Conservation (phyloP, 1,140 invertebrate species). For the Sitobion miscanthi region DNA sequence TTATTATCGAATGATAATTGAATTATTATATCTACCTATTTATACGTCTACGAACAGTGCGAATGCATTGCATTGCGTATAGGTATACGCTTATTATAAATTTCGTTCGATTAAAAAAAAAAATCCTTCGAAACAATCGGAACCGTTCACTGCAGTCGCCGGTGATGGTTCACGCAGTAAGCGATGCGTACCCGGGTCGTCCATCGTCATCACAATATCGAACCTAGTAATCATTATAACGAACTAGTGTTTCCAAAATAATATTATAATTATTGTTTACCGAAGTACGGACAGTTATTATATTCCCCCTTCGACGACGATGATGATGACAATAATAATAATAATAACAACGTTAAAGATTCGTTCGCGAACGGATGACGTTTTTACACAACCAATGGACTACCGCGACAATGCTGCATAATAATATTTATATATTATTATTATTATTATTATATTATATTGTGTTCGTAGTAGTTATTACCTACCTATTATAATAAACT, state of each 20-base stretch:
- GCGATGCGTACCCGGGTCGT: neutral
- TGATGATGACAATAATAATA: no score
- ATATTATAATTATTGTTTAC: neutral
- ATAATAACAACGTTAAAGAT: neutral
- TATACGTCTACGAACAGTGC: neutral
- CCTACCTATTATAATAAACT: neutral
- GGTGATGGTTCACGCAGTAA: neutral
- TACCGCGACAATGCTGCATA: neutral
- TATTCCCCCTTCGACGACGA: neutral
- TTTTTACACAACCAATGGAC: neutral
- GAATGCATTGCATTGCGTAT: no score
- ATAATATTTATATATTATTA: no score
- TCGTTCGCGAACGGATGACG: neutral
- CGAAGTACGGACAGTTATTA: neutral
- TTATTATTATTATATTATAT: neutral
- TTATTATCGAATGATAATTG: no score
- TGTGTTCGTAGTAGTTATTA: neutral
- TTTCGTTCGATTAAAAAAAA: neutral
- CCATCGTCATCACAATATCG: neutral
- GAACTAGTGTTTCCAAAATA: neutral
- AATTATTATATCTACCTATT: neutral
- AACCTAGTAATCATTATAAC: neutral
- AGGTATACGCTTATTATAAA: no score
- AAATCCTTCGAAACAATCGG: neutral
- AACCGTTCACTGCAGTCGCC: neutral